Evolutionary conservation across 2,113 vertebrate genomes (phyloP).

Genomic region (Chelonoidis abingdonii): DNA sequence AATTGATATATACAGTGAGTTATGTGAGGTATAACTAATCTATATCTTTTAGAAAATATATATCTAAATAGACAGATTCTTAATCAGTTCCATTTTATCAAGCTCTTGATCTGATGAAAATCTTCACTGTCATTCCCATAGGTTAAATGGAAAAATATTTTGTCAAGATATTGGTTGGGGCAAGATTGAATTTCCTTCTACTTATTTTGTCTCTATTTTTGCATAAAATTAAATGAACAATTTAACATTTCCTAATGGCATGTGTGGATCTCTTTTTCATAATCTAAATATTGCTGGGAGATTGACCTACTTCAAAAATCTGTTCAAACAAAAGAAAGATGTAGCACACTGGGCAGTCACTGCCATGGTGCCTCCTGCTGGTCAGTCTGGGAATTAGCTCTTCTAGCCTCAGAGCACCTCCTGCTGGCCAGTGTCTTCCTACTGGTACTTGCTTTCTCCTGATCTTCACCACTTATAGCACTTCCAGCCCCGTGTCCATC

Average conservation of each 20-base stretch:
- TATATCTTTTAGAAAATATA: neutral
- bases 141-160: neutral
- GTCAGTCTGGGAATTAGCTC: too few relatives aligned
- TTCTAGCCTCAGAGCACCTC: too few relatives aligned
- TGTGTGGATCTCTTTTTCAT: rapidly evolving
- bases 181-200: neutral
- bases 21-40: neutral
- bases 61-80: neutral
- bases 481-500: too few relatives aligned
- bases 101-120: neutral
- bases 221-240: neutral
- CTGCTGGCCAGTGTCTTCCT: too few relatives aligned
- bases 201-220: neutral
- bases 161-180: neutral
- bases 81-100: neutral
- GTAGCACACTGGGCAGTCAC: too few relatives aligned
- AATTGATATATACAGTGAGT: neutral
- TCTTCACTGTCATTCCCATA: neutral
- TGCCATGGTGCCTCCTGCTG: too few relatives aligned
- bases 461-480: too few relatives aligned
- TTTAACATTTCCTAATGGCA: neutral
- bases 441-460: too few relatives aligned
- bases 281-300: neutral
- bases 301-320: neutral
- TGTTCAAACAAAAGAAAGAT: neutral